A percentile compares a stretch with the other conserved stretches of the same genome.
phyloP scores from a whole-genome alignment of 2,888 invertebrate species.

The Steromphala cineraria region DNA sequence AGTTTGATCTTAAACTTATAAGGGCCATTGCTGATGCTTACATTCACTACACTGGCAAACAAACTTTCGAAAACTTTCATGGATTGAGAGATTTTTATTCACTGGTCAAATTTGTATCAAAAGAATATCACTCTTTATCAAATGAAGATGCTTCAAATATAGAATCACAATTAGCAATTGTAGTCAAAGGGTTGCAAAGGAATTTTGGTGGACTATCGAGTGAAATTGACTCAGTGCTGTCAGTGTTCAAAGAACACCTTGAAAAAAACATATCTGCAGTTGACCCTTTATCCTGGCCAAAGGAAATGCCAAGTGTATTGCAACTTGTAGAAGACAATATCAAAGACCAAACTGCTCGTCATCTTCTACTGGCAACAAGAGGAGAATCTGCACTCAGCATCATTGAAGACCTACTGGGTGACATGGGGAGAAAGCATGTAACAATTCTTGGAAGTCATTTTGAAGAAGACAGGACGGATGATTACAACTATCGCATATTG shows the following conservation, averaged over 20 bases:
- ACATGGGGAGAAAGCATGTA: constrained; percentile 34
- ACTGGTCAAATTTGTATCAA: constrained; percentile 26
- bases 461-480: constrained; percentile 56
- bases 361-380: constrained; percentile 49
- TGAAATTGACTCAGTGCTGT: constrained; percentile 36
- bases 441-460: constrained; percentile 59
- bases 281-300: background rate
- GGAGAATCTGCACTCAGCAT: constrained; percentile 51
- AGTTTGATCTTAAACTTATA: background rate
- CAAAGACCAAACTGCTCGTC: constrained; percentile 42
- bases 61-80: constrained; percentile 32
- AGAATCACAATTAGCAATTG: constrained; percentile 15
- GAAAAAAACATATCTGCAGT: background rate
- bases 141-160: background rate
- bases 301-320: constrained; percentile 22
- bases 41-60: constrained; percentile 24
- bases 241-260: constrained; percentile 32
- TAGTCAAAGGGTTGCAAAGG: constrained; percentile 47
- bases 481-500: constrained; percentile 55
- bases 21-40: constrained; percentile 30
- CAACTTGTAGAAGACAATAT: constrained; percentile 50
- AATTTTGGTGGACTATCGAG: constrained; percentile 53
- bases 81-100: constrained; percentile 32
- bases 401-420: constrained; percentile 38
- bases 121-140: background rate